phyloP scores from a whole-genome alignment of 2,888 invertebrate species.

The Pandemis heparana region DNA sequence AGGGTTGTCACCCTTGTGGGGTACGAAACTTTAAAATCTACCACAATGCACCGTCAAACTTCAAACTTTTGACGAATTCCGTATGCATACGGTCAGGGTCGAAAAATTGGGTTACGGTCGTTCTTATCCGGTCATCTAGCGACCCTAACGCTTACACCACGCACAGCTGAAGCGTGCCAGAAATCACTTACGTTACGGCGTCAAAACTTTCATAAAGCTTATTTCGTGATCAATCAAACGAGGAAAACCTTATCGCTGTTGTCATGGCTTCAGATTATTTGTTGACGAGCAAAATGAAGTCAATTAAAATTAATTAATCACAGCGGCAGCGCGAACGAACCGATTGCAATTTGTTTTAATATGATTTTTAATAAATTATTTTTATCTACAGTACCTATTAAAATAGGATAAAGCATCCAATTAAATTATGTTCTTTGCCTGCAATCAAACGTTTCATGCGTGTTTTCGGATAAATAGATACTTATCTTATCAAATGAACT shows the following conservation, averaged over 20 bases:
- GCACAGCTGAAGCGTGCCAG: conserved; percentile 6
- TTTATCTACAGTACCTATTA: not conserved
- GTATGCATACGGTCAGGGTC: conserved; percentile 33
- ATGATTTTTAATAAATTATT: conserved; percentile 1
- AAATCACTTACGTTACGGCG: conserved; percentile 4
- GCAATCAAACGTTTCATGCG: not conserved
- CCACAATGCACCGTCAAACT: conserved; percentile 12
- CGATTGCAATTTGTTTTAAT: conserved; percentile 22
- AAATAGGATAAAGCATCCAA: not conserved
- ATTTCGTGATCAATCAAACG: conserved; percentile 40
- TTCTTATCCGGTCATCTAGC: conserved; percentile 28
- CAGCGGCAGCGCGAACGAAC: conserved; percentile 20
- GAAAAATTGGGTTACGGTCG: conserved; percentile 37
- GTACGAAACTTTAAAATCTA: not conserved
- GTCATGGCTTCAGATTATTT: conserved; percentile 29
- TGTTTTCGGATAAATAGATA: not conserved
- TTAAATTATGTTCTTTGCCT: not conserved
- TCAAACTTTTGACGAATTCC: conserved; percentile 27
- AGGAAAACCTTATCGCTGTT: conserved; percentile 39
- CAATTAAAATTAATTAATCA: conserved; percentile 40
- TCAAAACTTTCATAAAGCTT: conserved; percentile 37
- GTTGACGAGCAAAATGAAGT: conserved; percentile 33
- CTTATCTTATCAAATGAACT: not conserved
- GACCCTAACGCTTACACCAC: conserved; percentile 27
- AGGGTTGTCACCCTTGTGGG: too few species aligned